Evolutionary conservation across 1,140 invertebrate genomes (phyloP), one percentile per base, ranked within the genome.

Genomic region (Hyphantria cunea): DNA sequence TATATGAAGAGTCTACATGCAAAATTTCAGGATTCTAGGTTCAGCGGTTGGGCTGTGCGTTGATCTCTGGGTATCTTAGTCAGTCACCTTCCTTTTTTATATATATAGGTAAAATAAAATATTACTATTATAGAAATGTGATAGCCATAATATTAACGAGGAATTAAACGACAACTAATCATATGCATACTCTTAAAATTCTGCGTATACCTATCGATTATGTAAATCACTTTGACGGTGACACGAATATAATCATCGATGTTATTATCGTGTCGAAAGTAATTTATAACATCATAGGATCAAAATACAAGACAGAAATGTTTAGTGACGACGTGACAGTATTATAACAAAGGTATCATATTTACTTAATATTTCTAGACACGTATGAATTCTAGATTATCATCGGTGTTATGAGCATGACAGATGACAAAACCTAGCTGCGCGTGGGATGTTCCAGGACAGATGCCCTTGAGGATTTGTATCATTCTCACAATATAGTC

Each of bases 311-410:
- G 60, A 55, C 54, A 64, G 59, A 50, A 59, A 42, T 11, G 45
- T 34, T 58, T 32, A 32, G 33, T 33, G 25, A 6, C 51, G 56
- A 60, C 56, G 56, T 60, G 56, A 60, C 56, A 42, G 17, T 47
- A 60, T 44, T 60, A 50, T 34, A 42, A 49, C 49, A n/a, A 31
- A n/a, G 17, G n/a, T 61, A 55, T 42, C 37, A 45, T 55, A 64
- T 47, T 60, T 69, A 50, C 61, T 66, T 67, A 58, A 63, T 60
- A 65, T 71, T 69, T 74, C 69, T 54, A 70, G 53, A 67, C 72
- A 75, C 72, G 72, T 74, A 66, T 52, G 31, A 44, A 55, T 39
- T 66, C 51, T 42, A 66, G 68, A 74, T 74, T 68, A 45, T 53
- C 47, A 74, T 74, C 68, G 68, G 65, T 33, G 54, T 25, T 58